A percentile compares a stretch with the other conserved stretches of the same genome.
These are phyloP conservation scores for Bombus turneri DNA, from an alignment of 1,140 invertebrate genomes.

Conservation along the genomic window DNA sequence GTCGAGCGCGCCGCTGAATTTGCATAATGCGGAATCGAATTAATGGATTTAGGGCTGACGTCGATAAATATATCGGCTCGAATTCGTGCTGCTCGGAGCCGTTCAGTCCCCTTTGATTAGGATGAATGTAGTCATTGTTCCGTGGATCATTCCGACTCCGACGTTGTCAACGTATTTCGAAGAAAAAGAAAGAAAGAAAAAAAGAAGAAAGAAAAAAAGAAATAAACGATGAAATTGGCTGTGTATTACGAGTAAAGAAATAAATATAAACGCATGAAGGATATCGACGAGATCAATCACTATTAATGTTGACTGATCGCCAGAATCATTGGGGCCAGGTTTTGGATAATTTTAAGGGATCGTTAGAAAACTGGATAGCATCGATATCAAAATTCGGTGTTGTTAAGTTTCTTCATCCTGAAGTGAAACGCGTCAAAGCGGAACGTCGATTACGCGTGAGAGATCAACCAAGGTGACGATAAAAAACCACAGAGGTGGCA, in stretches of 20 bases:
- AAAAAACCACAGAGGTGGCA: background rate
- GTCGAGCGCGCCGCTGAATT: slow-evolving; percentile 48
- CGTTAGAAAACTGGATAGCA: background rate
- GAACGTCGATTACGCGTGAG: slow-evolving; percentile 2
- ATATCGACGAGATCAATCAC: background rate
- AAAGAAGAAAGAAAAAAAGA: background rate
- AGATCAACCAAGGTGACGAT: background rate
- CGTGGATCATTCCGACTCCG: no score
- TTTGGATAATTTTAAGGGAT: background rate
- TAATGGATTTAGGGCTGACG: slow-evolving; percentile 55
- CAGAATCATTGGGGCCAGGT: background rate
- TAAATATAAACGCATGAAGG: background rate
- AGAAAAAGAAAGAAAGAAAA: background rate
- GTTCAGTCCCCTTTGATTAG: slow-evolving; percentile 31
- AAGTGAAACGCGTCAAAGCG: background rate
- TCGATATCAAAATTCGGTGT: background rate
- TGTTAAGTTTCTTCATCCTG: background rate
- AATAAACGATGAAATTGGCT: background rate
- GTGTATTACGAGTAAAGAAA: background rate
- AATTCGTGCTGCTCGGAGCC: background rate
- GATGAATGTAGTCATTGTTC: slow-evolving; percentile 39
- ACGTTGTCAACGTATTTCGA: background rate
- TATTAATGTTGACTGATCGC: background rate
- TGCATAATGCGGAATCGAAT: slow-evolving; percentile 64
- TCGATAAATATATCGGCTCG: slow-evolving; percentile 42